A percentile compares a stretch with the other conserved stretches of the same genome.
Conservation (phyloP, 2,113 vertebrate genomes). For the Bubo bubo region DNA sequence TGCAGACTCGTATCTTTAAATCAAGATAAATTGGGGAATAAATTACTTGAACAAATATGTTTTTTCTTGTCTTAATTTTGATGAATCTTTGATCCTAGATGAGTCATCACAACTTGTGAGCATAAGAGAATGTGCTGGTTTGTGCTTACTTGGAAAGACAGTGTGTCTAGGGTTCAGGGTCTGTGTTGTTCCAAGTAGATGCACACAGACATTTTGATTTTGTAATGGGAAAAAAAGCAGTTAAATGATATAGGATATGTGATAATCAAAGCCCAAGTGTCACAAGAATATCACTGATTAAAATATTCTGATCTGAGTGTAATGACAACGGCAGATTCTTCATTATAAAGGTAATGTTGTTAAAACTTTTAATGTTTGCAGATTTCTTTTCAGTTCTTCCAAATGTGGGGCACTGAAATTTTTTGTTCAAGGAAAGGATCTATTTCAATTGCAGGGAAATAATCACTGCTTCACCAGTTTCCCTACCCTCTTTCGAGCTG, state of each 20-base stretch:
- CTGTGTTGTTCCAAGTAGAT: background rate
- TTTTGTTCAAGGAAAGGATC: background rate
- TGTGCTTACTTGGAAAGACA: background rate
- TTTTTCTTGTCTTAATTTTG: background rate
- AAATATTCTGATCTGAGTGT: background rate
- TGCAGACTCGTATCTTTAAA: background rate
- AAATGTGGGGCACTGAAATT: background rate
- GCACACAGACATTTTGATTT: background rate
- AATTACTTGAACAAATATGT: background rate
- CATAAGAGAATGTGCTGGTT: background rate
- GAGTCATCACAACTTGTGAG: background rate
- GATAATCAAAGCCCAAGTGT: background rate
- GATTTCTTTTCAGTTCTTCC: background rate
- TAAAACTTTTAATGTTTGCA: background rate
- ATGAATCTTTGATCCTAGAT: background rate
- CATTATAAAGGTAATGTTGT: background rate
- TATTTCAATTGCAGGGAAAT: background rate
- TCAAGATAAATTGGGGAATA: background rate
- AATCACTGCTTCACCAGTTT: background rate
- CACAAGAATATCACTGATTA: background rate
- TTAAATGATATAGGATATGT: background rate
- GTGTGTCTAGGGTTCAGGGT: background rate
- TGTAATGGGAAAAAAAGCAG: background rate
- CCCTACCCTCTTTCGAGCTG: background rate
- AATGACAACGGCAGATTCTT: background rate